These are phyloP conservation scores for Rhopalosiphum padi DNA, from an alignment of 1,140 invertebrate genomes.

Conservation along the genomic window DNA sequence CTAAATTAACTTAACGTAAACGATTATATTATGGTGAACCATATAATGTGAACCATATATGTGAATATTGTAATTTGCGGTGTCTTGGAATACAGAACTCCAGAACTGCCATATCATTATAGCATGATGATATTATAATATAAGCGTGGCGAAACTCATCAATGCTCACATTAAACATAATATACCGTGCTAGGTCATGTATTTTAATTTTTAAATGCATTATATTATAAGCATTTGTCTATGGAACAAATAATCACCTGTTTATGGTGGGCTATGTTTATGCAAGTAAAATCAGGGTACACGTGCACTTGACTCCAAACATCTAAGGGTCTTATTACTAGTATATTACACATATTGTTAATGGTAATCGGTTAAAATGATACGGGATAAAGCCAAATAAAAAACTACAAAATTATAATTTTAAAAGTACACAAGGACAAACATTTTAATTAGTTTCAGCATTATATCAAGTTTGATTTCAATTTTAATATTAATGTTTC, in stretches of 20 bases:
- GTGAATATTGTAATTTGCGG: background rate
- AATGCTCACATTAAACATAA: background rate
- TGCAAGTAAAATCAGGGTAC: background rate
- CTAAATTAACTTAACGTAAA: background rate
- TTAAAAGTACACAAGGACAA: too few relatives aligned
- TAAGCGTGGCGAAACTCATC: background rate
- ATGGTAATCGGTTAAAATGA: too few relatives aligned
- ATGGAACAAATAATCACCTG: background rate
- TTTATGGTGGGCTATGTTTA: background rate
- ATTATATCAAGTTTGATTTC: too few relatives aligned
- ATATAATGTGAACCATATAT: too few relatives aligned
- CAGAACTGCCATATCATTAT: background rate
- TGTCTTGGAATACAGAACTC: background rate
- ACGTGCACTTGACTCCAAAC: background rate
- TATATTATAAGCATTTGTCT: background rate
- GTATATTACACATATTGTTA: background rate
- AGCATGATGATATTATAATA: background rate
- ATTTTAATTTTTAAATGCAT: background rate
- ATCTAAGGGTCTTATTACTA: background rate
- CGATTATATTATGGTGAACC: background rate
- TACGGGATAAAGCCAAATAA: too few relatives aligned
- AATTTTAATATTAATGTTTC: too few relatives aligned
- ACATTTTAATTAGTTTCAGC: too few relatives aligned
- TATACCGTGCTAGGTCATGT: background rate
- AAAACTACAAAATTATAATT: too few relatives aligned